phyloP scores from a whole-genome alignment of 2,888 invertebrate genomes.

The Andrena hattorfiana region DNA sequence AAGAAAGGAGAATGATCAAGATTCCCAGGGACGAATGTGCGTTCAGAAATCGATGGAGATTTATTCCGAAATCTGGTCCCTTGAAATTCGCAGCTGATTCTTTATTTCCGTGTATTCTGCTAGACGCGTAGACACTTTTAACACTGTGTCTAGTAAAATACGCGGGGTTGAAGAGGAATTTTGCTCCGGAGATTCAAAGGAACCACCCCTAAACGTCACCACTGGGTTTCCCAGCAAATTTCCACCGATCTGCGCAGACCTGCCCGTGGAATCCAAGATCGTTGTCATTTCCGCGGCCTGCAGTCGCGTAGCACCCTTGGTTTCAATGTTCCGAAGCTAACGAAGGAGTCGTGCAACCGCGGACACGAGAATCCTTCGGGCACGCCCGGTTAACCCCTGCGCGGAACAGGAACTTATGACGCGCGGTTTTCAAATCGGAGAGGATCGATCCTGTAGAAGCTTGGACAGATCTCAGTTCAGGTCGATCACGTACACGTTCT shows the following conservation, averaged over 20 bases:
- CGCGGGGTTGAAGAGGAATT: too few species aligned
- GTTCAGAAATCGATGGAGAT: not conserved
- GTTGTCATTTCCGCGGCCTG: not conserved
- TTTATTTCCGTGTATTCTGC: not conserved
- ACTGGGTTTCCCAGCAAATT: too few species aligned
- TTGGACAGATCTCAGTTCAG: constrained; percentile 58
- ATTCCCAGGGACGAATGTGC: not conserved
- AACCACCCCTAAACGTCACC: too few species aligned
- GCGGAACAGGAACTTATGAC: not conserved
- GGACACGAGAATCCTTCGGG: not conserved
- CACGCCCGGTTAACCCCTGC: not conserved
- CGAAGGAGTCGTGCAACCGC: not conserved
- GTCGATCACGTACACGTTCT: constrained; percentile 76
- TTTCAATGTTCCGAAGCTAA: not conserved
- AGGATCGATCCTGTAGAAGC: not conserved
- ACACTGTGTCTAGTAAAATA: too few species aligned
- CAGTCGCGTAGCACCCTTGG: not conserved
- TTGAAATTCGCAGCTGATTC: not conserved
- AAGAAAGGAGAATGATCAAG: not conserved
- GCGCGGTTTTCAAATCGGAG: not conserved
- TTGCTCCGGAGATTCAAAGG: not conserved
- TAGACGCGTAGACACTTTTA: too few species aligned
- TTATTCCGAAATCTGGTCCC: not conserved
- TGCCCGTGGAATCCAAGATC: not conserved
- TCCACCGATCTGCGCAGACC: too few species aligned